These are phyloP conservation scores for Drosophila busckii DNA, from an alignment of 1,140 invertebrate genomes.

Conservation along the genomic window DNA sequence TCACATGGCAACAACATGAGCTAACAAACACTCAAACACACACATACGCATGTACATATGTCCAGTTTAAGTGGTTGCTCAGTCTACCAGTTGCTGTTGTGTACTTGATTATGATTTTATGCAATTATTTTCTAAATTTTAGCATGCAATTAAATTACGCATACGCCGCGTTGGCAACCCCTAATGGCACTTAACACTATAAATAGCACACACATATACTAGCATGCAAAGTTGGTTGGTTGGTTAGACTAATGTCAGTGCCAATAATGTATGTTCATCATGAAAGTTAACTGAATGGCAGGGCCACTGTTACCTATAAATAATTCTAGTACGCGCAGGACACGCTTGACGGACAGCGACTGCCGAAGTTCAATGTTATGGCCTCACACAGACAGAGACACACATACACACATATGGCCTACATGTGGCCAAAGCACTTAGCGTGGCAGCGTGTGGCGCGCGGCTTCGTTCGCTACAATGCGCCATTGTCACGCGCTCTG, in stretches of 20 bases:
- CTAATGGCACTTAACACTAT: constrained; percentile 17
- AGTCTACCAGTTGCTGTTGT: background rate
- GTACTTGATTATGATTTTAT: constrained; percentile 29
- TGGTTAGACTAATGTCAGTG: background rate
- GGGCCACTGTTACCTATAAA: constrained; percentile 47
- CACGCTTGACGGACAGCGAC: constrained; percentile 48
- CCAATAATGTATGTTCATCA: constrained; percentile 45
- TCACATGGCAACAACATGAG: too few relatives aligned
- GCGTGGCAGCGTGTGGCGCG: background rate
- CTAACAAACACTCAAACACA: too few relatives aligned
- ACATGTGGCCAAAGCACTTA: background rate
- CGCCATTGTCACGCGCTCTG: constrained; percentile 51
- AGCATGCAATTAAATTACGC: constrained; percentile 28
- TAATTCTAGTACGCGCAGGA: constrained; percentile 36
- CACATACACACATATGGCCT: background rate
- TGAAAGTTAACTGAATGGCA: constrained; percentile 42
- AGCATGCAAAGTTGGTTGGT: too few relatives aligned
- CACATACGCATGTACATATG: constrained; percentile 7
- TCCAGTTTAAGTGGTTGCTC: constrained; percentile 12
- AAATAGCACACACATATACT: constrained; percentile 16
- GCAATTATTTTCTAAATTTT: constrained; percentile 46
- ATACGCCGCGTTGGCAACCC: constrained; percentile 5
- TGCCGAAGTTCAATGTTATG: constrained; percentile 55
- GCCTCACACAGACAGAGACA: constrained; percentile 7
- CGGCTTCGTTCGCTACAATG: constrained; percentile 16